Conservation (phyloP, 2,113 vertebrate genomes). For the Tetrax tetrax region DNA sequence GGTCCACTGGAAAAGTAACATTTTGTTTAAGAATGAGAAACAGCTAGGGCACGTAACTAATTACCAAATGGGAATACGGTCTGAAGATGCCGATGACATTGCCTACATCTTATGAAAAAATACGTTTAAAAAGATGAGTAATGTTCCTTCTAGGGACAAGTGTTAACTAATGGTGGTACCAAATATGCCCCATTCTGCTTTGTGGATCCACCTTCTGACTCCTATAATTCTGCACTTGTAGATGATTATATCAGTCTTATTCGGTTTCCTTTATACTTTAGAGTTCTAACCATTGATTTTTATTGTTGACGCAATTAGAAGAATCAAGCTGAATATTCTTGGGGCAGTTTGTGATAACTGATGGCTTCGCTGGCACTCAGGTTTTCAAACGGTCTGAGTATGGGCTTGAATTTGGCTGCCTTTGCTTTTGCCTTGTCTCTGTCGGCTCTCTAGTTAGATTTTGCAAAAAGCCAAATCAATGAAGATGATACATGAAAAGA, state of each 20-base stretch:
- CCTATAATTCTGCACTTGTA: not conserved
- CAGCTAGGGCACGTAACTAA: not conserved
- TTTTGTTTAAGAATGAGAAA: not conserved
- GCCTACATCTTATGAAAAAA: not conserved
- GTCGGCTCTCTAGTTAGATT: slow-evolving; percentile 31
- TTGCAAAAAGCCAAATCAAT: slow-evolving; percentile 17
- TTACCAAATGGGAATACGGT: not conserved
- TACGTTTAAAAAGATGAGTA: not conserved
- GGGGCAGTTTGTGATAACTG: slow-evolving; percentile 4
- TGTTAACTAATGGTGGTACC: not conserved
- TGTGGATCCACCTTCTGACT: not conserved
- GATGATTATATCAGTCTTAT: not conserved
- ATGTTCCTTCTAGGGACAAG: not conserved
- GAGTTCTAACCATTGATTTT: not conserved
- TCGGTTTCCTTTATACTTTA: not conserved
- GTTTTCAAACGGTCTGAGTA: not conserved
- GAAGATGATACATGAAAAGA: not conserved
- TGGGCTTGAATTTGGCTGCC: not conserved
- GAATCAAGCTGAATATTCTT: not conserved
- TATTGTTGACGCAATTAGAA: slow-evolving; percentile 13
- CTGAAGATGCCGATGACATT: not conserved
- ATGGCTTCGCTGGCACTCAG: slow-evolving; percentile 21
- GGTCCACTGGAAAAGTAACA: not conserved
- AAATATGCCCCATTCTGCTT: not conserved
- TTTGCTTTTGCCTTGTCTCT: slow-evolving; percentile 11